Conservation (phyloP, 2,797 vertebrate species). For the Fringilla coelebs region DNA sequence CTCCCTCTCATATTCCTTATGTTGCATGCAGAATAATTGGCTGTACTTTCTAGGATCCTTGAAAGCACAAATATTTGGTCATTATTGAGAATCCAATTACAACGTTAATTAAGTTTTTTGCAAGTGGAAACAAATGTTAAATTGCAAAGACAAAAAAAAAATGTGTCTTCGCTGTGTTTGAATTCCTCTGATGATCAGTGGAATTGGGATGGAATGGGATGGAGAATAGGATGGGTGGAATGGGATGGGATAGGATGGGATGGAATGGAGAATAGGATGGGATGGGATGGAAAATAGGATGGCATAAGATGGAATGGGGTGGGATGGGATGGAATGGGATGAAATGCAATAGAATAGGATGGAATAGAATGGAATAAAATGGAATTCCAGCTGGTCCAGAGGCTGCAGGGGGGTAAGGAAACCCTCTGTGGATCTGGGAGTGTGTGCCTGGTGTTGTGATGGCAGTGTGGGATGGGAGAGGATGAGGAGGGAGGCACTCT, state of each 20-base stretch:
- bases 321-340: no score
- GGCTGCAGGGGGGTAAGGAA: not conserved
- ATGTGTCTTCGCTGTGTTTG: not conserved
- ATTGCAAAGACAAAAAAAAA: not conserved
- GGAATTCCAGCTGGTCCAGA: not conserved
- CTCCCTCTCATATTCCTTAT: not conserved
- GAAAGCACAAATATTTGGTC: not conserved
- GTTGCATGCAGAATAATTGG: not conserved
- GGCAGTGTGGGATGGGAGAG: not conserved
- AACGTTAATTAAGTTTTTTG: not conserved
- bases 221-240: no score
- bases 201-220: not conserved
- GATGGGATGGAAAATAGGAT: not conserved
- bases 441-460: not conserved
- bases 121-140: not conserved
- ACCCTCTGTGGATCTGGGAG: not conserved
- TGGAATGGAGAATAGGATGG: not conserved
- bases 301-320: no score
- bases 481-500: not conserved
- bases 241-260: not conserved
- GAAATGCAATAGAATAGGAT: no score
- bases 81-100: not conserved
- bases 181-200: not conserved
- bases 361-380: not conserved
- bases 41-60: not conserved